A percentile compares a stretch with the other conserved stretches of the same genome.
Evolutionary conservation across 2,888 invertebrate species (phyloP).

Genomic region (Anarsia innoxiella): DNA sequence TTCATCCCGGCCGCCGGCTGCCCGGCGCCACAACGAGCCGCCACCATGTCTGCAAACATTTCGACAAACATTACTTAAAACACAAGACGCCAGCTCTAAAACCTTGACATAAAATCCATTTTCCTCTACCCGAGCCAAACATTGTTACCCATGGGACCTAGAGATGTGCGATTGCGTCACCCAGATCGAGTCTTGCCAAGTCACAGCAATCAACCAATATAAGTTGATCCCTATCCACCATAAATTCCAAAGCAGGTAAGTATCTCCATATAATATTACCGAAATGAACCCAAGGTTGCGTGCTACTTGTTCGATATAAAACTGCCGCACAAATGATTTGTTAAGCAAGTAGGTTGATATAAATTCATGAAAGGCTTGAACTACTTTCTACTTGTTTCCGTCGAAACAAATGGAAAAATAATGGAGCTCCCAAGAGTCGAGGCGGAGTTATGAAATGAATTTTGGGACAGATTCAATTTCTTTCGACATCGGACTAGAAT

Average conservation of each 20-base stretch:
- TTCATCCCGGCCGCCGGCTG: conserved; percentile 21
- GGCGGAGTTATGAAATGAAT: neutral
- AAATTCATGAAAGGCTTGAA: neutral
- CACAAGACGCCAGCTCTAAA: neutral
- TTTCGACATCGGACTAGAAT: too few species aligned
- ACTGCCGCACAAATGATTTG: too few species aligned
- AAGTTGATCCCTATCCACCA: too few species aligned
- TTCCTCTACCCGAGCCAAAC: too few species aligned
- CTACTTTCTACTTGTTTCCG: neutral
- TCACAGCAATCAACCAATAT: too few species aligned
- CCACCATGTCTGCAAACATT: conserved; percentile 37
- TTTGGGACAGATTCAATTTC: neutral
- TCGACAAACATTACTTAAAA: conserved; percentile 13
- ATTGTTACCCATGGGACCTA: too few species aligned
- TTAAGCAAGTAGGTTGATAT: neutral
- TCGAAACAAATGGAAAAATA: neutral
- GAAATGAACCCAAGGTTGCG: too few species aligned
- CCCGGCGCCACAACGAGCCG: conserved; percentile 35
- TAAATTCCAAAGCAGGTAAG: too few species aligned
- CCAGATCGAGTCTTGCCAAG: too few species aligned
- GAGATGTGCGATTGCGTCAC: too few species aligned
- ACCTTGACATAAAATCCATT: conserved; percentile 15
- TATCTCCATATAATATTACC: too few species aligned
- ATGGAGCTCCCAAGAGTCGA: neutral
- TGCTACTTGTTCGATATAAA: too few species aligned